phyloP scores from a whole-genome alignment of 2,888 invertebrate species.

The Pollenia labialis region DNA sequence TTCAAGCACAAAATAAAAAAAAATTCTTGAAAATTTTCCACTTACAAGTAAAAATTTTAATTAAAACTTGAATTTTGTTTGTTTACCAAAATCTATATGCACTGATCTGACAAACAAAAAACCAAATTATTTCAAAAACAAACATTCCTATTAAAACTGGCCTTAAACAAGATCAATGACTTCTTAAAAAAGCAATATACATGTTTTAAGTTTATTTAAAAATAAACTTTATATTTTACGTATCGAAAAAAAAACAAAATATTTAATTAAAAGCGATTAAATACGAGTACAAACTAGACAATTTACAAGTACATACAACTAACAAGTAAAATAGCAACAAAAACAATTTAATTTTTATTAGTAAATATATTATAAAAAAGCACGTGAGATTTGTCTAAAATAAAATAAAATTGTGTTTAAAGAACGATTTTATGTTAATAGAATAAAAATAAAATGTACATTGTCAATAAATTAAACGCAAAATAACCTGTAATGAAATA shows the following conservation, averaged over 20 bases:
- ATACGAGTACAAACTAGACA: background rate
- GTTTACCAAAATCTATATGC: background rate
- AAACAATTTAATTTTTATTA: constrained; percentile 9
- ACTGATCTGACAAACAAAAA: background rate
- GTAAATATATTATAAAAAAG: constrained; percentile 33
- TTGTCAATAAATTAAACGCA: constrained; percentile 4
- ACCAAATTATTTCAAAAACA: background rate
- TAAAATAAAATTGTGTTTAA: constrained; percentile 42
- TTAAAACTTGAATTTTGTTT: constrained; percentile 21
- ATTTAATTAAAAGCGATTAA: background rate
- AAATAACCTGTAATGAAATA: background rate
- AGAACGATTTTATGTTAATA: background rate
- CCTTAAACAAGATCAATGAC: constrained; percentile 72
- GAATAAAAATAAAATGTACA: background rate
- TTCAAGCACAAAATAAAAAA: background rate
- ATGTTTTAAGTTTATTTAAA: constrained; percentile 8
- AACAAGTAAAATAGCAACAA: background rate
- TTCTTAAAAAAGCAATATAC: constrained; percentile 17
- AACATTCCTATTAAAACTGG: constrained; percentile 51
- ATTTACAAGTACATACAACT: background rate
- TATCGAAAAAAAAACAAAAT: background rate
- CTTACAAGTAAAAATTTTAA: background rate
- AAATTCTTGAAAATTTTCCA: constrained; percentile 13
- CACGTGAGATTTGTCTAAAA: constrained; percentile 69
- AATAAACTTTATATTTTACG: background rate